Evolutionary conservation across 2,797 vertebrate genomes (phyloP).

Genomic region (Microcaecilia unicolor): DNA sequence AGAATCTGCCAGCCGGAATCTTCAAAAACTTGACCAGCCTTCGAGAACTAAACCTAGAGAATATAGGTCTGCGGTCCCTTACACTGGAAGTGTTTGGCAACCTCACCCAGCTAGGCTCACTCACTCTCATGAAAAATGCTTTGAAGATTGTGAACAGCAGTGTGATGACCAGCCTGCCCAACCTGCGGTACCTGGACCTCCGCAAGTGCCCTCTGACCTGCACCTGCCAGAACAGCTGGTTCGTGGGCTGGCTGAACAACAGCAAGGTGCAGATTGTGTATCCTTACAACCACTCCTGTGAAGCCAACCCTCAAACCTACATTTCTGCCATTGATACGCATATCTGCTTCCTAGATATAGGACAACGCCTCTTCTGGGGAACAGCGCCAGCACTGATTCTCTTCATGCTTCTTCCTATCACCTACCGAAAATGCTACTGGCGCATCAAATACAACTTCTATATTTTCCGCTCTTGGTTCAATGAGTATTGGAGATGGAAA

Average conservation of each 20-base stretch:
- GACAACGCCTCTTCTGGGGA: constrained; percentile 48
- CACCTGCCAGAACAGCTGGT: constrained; percentile 58
- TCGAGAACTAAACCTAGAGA: constrained; percentile 54
- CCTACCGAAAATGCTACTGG: constrained; percentile 66
- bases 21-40: constrained; percentile 70
- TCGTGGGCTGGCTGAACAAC: constrained; percentile 61
- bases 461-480: constrained; percentile 64
- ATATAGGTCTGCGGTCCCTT: constrained; percentile 31
- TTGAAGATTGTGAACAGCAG: constrained; percentile 49
- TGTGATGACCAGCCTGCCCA: constrained; percentile 41
- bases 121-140: constrained; percentile 66
- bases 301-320: constrained; percentile 14
- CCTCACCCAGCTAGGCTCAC: background rate
- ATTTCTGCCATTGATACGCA: constrained; percentile 65
- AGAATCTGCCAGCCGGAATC: constrained; percentile 55
- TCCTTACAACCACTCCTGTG: constrained; percentile 49
- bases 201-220: constrained; percentile 64
- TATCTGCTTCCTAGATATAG: constrained; percentile 63
- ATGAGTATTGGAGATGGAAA: constrained; percentile 57
- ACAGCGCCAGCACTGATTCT: constrained; percentile 49
- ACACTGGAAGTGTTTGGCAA: background rate
- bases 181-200: constrained; percentile 68
- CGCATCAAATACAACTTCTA: constrained; percentile 68
- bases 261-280: constrained; percentile 55
- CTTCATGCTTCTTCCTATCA: constrained; percentile 50